Percentiles rank a stretch among this genome's conserved stretches.
Conservation (phyloP, 2,888 invertebrate genomes). For the Ischnus inquisitorius region DNA sequence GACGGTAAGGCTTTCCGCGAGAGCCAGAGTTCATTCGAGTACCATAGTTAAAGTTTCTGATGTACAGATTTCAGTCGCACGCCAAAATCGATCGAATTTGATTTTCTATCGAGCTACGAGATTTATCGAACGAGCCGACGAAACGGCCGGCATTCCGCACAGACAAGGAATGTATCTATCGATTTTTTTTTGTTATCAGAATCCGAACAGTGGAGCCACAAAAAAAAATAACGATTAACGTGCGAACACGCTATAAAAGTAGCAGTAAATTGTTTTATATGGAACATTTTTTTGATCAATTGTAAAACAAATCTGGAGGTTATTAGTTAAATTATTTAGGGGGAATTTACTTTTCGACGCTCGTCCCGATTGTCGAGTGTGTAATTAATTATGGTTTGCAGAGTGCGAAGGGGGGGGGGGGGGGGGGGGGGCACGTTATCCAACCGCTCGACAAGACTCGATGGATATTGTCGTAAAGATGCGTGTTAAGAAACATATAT, state of each 20-base stretch:
- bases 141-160: constrained; percentile 4
- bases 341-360: not conserved
- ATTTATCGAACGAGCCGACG: not conserved
- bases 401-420: too few species aligned
- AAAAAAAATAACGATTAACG: not conserved
- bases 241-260: not conserved
- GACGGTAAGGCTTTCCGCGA: constrained; percentile 8
- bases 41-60: constrained; percentile 33
- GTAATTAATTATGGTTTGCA: not conserved
- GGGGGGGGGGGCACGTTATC: not conserved
- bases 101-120: not conserved
- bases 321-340: constrained; percentile 22
- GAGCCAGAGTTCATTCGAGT: constrained; percentile 30
- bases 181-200: constrained; percentile 12
- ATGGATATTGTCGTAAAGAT: not conserved
- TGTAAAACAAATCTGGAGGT: not conserved
- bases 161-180: constrained; percentile 16
- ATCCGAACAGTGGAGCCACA: not conserved
- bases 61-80: constrained; percentile 30
- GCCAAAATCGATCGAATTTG: not conserved
- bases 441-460: not conserved
- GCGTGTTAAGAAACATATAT: not conserved
- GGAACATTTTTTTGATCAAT: constrained; percentile 11
- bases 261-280: constrained; percentile 19
- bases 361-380: not conserved